Percentiles rank a stretch among this genome's conserved stretches.
Conservation (phyloP, 1,140 invertebrate genomes). For the Neodiprion lecontei region DNA sequence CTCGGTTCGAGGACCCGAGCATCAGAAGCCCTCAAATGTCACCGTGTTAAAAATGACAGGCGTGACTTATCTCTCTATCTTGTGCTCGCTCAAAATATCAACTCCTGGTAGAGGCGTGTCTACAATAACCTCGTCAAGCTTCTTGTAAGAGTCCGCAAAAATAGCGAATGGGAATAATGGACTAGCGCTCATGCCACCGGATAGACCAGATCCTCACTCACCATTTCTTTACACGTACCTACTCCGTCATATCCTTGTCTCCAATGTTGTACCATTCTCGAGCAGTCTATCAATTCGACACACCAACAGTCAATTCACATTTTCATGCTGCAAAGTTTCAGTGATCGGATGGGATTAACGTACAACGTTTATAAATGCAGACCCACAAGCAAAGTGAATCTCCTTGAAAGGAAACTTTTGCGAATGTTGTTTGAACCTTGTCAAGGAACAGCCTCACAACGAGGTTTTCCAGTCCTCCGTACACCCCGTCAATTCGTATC, state of each 20-base stretch:
- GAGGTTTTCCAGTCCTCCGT: too few species aligned
- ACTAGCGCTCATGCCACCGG: not conserved
- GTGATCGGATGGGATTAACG: too few species aligned
- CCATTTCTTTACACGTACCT: not conserved
- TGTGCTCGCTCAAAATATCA: not conserved
- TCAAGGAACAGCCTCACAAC: too few species aligned
- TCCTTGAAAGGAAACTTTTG: too few species aligned
- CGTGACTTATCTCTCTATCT: slow-evolving; percentile 11
- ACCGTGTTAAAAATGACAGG: slow-evolving; percentile 3
- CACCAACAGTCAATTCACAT: too few species aligned
- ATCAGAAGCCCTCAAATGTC: not conserved
- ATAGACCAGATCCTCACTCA: not conserved
- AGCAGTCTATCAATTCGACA: too few species aligned
- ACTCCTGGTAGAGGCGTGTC: not conserved
- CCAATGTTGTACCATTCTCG: too few species aligned
- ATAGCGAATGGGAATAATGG: not conserved
- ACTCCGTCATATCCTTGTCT: not conserved
- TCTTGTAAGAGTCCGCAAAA: not conserved
- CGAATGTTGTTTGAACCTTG: too few species aligned
- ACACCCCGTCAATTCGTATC: too few species aligned
- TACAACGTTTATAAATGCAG: too few species aligned
- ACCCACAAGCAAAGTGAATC: too few species aligned
- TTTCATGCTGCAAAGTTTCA: too few species aligned
- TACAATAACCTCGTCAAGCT: not conserved
- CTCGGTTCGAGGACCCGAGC: not conserved